Evolutionary conservation across 2,113 vertebrate species (phyloP), one percentile per base, ranked within the genome.

Genomic region (Anarrhichthys ocellatus): DNA sequence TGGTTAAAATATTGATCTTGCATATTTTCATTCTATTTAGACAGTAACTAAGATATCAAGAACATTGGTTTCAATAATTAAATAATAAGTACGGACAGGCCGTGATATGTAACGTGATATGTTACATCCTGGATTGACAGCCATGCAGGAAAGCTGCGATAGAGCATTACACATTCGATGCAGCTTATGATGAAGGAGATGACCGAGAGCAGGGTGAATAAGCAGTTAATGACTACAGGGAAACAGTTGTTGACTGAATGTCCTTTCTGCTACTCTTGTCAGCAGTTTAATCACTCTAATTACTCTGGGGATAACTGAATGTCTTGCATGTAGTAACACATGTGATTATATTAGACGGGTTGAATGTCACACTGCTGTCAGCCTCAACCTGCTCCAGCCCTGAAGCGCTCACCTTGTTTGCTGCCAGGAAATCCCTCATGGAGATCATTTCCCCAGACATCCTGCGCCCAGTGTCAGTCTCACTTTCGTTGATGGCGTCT

Each of bases 381-480:
- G 22, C 13, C 27, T 44, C 58, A 17, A 20, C 6, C 14, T 40
- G 58, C 52, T 59, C 22, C 14, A 4, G 32, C 17, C 58, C 8
- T 7, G 29, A 69, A 24, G 52, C 40, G 80, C 90, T 92, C 86
- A 94, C 97, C 93, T 98, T 99, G 81, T 97, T 98, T 87, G 97
- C 95, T 8, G 95, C 96, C 80, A 98, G 87, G 92, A 98, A 97
- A 91, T 99, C 98, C 91, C 96, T 97, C 97, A 98, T 97, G 73
- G 97, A 98, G 94, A 98, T 98, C 96, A 97, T 97, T 93, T 99
- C 98, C 1, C 97, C 98, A 0, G 98, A 99, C 92, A 97, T 94
- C 22, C 97, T 96, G 58, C 96, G 96, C 1, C 96, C 96, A 0
- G 81, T 70, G 0, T 98, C 98, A 0, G 94, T 95, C 92, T 99